These are phyloP conservation scores for Drosophila trapezifrons DNA, from an alignment of 1,140 invertebrate species.

Conservation along the genomic window DNA sequence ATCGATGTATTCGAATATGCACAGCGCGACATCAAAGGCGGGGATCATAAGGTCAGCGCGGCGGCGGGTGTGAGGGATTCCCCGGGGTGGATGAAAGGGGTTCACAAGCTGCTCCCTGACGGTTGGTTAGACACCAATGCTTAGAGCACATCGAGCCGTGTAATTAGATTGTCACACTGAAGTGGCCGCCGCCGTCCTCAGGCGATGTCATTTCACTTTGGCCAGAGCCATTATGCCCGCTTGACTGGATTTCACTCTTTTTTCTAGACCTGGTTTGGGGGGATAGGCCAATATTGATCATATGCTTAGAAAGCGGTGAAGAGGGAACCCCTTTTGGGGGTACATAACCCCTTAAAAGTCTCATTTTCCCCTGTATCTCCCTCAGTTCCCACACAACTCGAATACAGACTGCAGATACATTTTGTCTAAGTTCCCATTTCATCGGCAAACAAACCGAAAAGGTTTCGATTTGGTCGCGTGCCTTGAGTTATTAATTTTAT, in stretches of 20 bases:
- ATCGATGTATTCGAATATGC: slow-evolving; percentile 71
- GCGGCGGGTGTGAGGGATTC: background rate
- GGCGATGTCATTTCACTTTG: slow-evolving; percentile 36
- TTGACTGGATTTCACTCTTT: slow-evolving; percentile 48
- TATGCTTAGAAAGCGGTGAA: background rate
- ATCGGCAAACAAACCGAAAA: slow-evolving; percentile 11
- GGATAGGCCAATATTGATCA: slow-evolving; percentile 9
- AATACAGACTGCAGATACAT: slow-evolving; percentile 1
- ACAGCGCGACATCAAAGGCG: slow-evolving; percentile 64
- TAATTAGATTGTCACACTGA: slow-evolving; percentile 82
- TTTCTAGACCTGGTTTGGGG: background rate
- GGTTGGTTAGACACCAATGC: slow-evolving; percentile 31
- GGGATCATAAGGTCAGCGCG: slow-evolving; percentile 33
- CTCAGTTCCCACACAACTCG: slow-evolving; percentile 21
- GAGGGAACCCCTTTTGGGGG: background rate
- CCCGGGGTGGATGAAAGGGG: background rate
- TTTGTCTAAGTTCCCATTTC: slow-evolving; percentile 15
- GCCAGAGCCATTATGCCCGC: slow-evolving; percentile 48
- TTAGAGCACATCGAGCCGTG: slow-evolving; percentile 69
- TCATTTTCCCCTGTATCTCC: background rate
- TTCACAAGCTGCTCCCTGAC: slow-evolving; percentile 1
- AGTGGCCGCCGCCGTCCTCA: slow-evolving; percentile 41
- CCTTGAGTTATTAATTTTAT: slow-evolving; percentile 15
- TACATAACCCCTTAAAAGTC: background rate
- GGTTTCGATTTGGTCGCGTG: slow-evolving; percentile 31